Percentiles rank a stretch among this genome's conserved stretches.
Evolutionary conservation across 2,888 invertebrate species (phyloP).

Genomic region (Drosophila buzzatii): DNA sequence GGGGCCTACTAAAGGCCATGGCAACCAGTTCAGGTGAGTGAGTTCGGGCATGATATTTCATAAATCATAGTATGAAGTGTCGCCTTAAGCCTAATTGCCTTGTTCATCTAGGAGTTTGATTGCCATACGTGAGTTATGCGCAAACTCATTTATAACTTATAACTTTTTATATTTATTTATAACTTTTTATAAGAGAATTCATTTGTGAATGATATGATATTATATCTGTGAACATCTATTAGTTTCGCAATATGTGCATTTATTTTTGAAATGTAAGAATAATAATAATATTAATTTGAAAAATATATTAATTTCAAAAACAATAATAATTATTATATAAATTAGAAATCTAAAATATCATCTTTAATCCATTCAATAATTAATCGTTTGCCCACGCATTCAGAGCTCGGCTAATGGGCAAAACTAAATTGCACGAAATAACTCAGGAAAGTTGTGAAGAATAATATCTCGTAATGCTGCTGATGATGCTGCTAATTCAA

Average conservation of each 20-base stretch:
- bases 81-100: neutral
- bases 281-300: too few relatives aligned
- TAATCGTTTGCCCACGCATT: neutral
- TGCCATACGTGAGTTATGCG: too few relatives aligned
- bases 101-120: too few relatives aligned
- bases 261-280: too few relatives aligned
- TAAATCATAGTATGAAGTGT: neutral
- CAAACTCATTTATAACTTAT: rapidly evolving
- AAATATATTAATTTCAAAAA: neutral
- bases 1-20: neutral
- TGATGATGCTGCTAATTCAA: conserved; percentile 81
- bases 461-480: conserved; percentile 64
- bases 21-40: neutral
- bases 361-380: neutral
- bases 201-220: neutral
- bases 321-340: neutral
- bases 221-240: neutral
- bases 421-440: conserved; percentile 49
- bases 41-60: neutral
- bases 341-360: neutral
- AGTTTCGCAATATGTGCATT: too few relatives aligned
- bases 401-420: neutral
- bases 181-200: neutral
- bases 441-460: conserved; percentile 53
- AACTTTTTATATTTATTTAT: too few relatives aligned